These are phyloP conservation scores for Crax fasciolata DNA, from an alignment of 2,797 vertebrate species.

Conservation along the genomic window DNA sequence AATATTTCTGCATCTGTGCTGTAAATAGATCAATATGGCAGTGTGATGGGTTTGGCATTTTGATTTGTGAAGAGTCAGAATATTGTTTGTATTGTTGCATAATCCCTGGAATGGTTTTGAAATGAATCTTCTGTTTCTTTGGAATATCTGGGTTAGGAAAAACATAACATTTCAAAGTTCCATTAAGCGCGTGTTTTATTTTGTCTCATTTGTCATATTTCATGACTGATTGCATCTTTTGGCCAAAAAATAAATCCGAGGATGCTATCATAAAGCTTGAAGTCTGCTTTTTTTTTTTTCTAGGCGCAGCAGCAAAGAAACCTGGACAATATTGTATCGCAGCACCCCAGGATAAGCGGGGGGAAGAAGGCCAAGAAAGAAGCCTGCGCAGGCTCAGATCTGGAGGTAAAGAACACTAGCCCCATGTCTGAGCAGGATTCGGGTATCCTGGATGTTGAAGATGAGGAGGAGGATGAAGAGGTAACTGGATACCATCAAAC, in stretches of 20 bases:
- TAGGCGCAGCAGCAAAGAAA: conserved; percentile 94
- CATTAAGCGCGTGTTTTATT: not conserved
- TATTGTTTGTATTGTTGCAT: not conserved
- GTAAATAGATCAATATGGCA: conserved; percentile 35
- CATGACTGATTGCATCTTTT: not conserved
- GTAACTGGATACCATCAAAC: conserved; percentile 62
- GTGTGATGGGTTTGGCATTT: not conserved
- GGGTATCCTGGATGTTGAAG: conserved; percentile 93
- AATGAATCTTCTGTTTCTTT: not conserved
- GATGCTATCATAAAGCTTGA: not conserved
- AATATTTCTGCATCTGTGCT: not conserved
- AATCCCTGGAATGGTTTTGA: not conserved
- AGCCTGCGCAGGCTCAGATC: conserved; percentile 73
- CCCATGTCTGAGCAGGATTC: conserved; percentile 92
- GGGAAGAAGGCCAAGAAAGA: conserved; percentile 87
- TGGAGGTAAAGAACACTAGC: conserved; percentile 86
- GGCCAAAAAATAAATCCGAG: not conserved
- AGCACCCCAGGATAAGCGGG: conserved; percentile 84
- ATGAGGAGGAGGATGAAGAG: conserved; percentile 92
- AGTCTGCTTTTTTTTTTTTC: not conserved
- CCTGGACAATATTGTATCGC: conserved; percentile 88
- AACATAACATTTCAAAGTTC: not conserved
- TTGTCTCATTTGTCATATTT: not conserved
- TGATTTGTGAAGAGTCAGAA: conserved; percentile 3
- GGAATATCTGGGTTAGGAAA: not conserved